Conservation (phyloP, 2,888 invertebrate species). For the Galerucella pusilla region DNA sequence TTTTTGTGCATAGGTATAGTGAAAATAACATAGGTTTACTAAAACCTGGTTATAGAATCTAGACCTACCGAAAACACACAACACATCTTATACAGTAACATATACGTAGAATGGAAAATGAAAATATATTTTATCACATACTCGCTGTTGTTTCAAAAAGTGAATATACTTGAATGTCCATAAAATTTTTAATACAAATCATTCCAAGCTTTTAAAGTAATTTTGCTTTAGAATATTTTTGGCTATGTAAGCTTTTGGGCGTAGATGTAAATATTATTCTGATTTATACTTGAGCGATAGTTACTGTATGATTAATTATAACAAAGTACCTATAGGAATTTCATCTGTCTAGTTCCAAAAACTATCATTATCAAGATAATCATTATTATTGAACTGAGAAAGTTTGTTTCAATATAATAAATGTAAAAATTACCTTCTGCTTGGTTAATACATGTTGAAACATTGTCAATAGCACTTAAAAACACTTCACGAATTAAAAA, state of each 20-base stretch:
- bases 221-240: neutral
- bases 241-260: neutral
- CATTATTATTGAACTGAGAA: neutral
- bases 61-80: too few relatives aligned
- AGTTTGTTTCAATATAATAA: neutral
- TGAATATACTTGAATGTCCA: neutral
- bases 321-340: neutral
- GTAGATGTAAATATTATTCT: neutral
- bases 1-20: neutral
- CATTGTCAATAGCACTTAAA: neutral
- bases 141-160: neutral
- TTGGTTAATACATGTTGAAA: neutral
- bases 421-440: neutral
- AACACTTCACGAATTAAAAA: neutral
- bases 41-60: too few relatives aligned
- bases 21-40: neutral
- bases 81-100: too few relatives aligned
- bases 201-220: neutral
- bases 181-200: neutral
- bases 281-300: neutral
- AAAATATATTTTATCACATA: neutral
- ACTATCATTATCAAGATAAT: neutral
- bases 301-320: neutral
- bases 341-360: conserved; percentile 3
- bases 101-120: too few relatives aligned